Percentiles rank a stretch among this genome's conserved stretches.
These are phyloP conservation scores for Epizoanthus scotinus DNA, from an alignment of 92 coral and sea anemone genomes.

Conservation along the genomic window DNA sequence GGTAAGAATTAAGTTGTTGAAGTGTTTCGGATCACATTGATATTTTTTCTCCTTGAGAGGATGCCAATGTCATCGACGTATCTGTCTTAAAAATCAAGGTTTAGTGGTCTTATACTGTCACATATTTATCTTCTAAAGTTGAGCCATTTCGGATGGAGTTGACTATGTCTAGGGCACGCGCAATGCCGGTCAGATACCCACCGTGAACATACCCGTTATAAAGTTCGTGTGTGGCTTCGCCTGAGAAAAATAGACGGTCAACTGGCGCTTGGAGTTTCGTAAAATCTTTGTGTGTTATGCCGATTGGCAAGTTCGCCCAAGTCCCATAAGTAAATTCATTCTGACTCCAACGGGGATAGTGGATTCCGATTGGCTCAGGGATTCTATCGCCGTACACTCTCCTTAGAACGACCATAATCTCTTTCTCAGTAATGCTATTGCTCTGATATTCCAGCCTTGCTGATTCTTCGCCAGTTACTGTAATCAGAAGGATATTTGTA, in stretches of 20 bases:
- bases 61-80: no score
- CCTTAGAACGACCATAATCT: conserved; percentile 76
- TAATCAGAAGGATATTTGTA: conserved; percentile 78
- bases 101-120: no score
- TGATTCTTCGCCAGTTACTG: conserved; percentile 89
- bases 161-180: conserved; percentile 60
- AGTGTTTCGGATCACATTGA: no score
- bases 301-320: conserved; percentile 82
- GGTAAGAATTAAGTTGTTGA: no score
- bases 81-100: no score
- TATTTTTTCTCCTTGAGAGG: no score
- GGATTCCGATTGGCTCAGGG: conserved; percentile 69
- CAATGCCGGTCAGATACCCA: conserved; percentile 67
- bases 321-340: conserved; percentile 68
- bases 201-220: conserved; percentile 89
- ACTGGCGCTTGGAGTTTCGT: conserved; percentile 59
- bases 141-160: conserved; percentile 34
- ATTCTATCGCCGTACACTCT: conserved; percentile 65
- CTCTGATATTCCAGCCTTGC: conserved; percentile 68
- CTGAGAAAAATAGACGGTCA: conserved; percentile 67
- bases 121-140: no score
- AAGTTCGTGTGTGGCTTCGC: conserved; percentile 86
- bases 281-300: conserved; percentile 68
- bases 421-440: conserved; percentile 52
- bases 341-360: conserved; percentile 71